Percentiles rank a stretch among this genome's conserved stretches.
These are phyloP conservation scores for Salvator merianae DNA, from an alignment of 2,113 vertebrate genomes.

Conservation along the genomic window DNA sequence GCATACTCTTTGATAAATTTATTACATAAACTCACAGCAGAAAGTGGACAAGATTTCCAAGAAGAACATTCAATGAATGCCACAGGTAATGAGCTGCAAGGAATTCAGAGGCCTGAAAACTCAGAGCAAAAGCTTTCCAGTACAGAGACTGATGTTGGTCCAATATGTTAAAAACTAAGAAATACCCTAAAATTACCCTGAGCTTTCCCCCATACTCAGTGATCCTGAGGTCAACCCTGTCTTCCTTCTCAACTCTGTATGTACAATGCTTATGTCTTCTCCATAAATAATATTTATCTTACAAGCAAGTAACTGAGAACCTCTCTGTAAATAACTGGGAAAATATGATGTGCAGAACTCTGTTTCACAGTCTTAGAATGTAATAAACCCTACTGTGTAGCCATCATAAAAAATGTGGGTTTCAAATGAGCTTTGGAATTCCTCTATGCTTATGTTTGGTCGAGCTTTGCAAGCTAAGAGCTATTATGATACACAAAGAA, in stretches of 20 bases:
- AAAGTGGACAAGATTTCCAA: background rate
- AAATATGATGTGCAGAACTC: background rate
- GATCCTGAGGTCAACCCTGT: background rate
- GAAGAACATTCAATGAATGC: background rate
- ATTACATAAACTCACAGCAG: background rate
- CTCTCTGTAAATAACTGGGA: background rate
- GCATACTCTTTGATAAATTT: background rate
- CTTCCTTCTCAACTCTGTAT: background rate
- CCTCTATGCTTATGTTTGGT: constrained; percentile 25
- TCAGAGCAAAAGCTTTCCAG: background rate
- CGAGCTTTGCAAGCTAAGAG: constrained; percentile 27
- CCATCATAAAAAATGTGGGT: constrained; percentile 7
- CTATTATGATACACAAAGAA: constrained; percentile 4
- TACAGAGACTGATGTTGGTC: background rate
- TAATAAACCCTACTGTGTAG: background rate
- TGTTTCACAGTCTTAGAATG: background rate
- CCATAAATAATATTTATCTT: background rate
- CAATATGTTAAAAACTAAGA: background rate
- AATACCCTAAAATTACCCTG: constrained; percentile 5
- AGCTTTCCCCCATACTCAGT: background rate
- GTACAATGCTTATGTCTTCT: background rate
- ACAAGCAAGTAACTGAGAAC: background rate
- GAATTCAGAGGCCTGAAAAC: background rate
- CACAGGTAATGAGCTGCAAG: background rate
- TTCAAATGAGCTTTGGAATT: constrained; percentile 15